Evolutionary conservation across 2,888 invertebrate species (phyloP), one percentile per base, ranked within the genome.

Genomic region (Steinernema scapterisci): DNA sequence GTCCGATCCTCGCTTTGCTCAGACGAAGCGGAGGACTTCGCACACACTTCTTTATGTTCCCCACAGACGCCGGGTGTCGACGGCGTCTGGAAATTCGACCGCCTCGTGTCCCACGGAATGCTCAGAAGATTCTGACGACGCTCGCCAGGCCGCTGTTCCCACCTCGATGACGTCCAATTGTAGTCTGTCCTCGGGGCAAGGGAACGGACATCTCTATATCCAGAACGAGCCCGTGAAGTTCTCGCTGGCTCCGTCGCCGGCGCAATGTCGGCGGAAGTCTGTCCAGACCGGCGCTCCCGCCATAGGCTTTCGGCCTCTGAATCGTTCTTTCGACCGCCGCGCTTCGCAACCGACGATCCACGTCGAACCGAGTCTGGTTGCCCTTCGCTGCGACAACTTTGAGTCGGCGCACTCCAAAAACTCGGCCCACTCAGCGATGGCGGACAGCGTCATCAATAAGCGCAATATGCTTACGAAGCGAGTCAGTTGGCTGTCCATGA

Each of bases 401-500:
- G 51, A 73, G 52, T 63, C 63, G 31, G 63, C 63, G 7, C 63
- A 25, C 31, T 63, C 63, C 3, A 63, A 63, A 27, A 31, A 31
- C 31, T 63, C 63, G 27, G 63, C 63, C 2, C 63, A 63, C 11
- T 63, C 63, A 2, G 38, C 63, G 9, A 16, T 19, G 16, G 63
- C 31, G 5, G 63, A 63, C 63, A 63, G 46, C 71, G 21, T 43
- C 38, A 6, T 71, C 38, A 79, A 79, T 31, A 79, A 81, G 72
- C 72, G 78, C 23, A 83, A 83, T 63, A 81, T 83, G 80, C 75
- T 85, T 70, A 81, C 82, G 5, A 86, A 86, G 72, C 74, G 86
- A n/a, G 86, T 86, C 25, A 81, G 81, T 13, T 86, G 86, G 86
- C 73, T 86, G 75, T 84, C 84, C 38, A 86, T 86, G 86, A 85